phyloP scores from a whole-genome alignment of 2,113 vertebrate genomes.

The Sapajus apella region DNA sequence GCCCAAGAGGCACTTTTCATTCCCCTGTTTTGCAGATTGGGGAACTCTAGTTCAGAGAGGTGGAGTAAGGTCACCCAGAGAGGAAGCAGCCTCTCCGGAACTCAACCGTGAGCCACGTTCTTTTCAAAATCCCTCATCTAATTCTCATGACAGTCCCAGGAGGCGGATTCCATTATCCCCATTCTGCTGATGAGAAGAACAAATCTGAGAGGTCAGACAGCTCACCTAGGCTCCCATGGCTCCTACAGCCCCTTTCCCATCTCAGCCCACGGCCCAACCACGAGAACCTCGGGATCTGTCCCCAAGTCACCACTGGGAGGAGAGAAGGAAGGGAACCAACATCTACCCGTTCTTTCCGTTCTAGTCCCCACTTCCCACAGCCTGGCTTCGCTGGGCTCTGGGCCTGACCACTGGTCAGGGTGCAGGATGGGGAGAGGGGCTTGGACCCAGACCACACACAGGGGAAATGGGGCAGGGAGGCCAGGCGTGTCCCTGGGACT shows the following conservation, averaged over 20 bases:
- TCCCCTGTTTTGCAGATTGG: not conserved
- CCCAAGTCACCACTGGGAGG: not conserved
- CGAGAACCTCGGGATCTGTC: not conserved
- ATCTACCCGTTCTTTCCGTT: fast-evolving
- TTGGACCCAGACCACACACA: fast-evolving
- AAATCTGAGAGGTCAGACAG: not conserved
- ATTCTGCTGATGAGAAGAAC: not conserved
- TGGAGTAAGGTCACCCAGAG: not conserved
- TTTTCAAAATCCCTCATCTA: not conserved
- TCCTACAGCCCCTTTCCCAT: not conserved
- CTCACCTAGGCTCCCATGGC: not conserved
- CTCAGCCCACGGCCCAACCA: not conserved
- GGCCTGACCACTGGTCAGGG: not conserved
- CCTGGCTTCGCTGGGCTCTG: not conserved
- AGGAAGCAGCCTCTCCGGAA: not conserved
- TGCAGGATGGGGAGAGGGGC: not conserved
- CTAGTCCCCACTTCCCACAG: not conserved
- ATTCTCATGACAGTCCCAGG: not conserved
- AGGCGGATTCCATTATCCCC: conserved; percentile 49
- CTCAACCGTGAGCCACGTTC: conserved; percentile 26
- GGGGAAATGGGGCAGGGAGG: not conserved
- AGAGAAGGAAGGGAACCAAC: fast-evolving
- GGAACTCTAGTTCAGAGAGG: conserved; percentile 11
- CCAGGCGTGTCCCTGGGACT: too few relatives aligned
- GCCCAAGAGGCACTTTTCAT: not conserved